Base-by-base conservation (phyloP, 1,140 invertebrate genomes). In the Zaprionus africanus region DNA sequence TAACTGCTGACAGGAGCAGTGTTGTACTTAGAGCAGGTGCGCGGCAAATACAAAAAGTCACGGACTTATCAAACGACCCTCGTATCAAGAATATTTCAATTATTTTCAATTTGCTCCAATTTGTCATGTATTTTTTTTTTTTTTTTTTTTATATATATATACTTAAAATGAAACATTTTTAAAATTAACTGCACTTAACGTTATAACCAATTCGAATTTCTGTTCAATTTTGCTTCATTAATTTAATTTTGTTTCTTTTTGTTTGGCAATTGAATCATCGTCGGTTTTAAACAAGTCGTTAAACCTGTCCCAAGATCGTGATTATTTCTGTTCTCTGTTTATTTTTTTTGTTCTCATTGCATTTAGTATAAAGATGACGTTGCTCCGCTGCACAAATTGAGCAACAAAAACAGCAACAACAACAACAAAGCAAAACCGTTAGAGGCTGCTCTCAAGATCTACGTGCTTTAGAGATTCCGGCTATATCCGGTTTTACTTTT, bases 251-350 rank as follows among this genome's bases (percentile, higher is more conserved):
- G 46, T 24, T 12, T 51, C 12, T 13, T 22, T 51, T 51, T 17
- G 41, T 17, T n/a, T 43, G 2, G 15, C 26, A 64, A 74, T 74
- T 74, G 56, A 74, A 69, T 69, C 71, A 74, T 69, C 65, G 17
- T 34, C 31, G 19, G 46, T 69, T 46, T 17, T 41, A 57, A 69
- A 69, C 71, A 62, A 69, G 71, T 69, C 38, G 53, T 9, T 49
- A 74, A 74, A 74, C 65, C 71, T 57, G 71, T 74, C 71, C 31
- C 34, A 5, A 46, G 22, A 34, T 57, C 38, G 58, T 74, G 65
- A 54, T 56, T 15, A 56, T 61, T 15, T 51, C 19, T 43, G 15
- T 60, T 31, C 34, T 51, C 11, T 36, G 34, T 54, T 28, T 46
- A 1, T 0, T n/a, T 56, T 6, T 31, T 28, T 56, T 13, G 43